These are phyloP conservation scores for Nebria brevicollis DNA, from an alignment of 2,888 invertebrate species.

Conservation along the genomic window DNA sequence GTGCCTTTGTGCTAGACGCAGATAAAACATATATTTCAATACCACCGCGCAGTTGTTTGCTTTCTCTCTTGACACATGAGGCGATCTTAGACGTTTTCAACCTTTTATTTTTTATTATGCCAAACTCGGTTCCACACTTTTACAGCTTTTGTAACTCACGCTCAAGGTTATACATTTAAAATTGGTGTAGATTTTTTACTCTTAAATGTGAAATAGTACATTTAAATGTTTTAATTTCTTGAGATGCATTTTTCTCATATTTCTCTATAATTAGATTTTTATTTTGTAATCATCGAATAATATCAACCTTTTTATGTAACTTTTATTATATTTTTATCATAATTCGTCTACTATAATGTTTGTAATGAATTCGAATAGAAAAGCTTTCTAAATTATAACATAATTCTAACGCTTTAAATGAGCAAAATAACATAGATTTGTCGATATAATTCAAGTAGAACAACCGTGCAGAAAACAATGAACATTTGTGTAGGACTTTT, in stretches of 20 bases:
- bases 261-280: neutral
- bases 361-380: too few relatives aligned
- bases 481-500: neutral
- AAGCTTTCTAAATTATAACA: too few relatives aligned
- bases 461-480: neutral
- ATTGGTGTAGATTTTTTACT: neutral
- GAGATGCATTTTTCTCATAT: neutral
- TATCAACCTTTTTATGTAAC: neutral
- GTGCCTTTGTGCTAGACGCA: conserved; percentile 31
- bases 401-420: too few relatives aligned
- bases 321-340: too few relatives aligned
- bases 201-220: neutral
- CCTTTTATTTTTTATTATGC: conserved; percentile 18
- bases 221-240: neutral
- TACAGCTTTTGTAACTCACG: conserved; percentile 1
- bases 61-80: conserved; percentile 38
- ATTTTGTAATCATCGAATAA: neutral
- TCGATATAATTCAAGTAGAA: too few relatives aligned
- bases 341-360: too few relatives aligned
- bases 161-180: conserved; percentile 8
- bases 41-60: conserved; percentile 19
- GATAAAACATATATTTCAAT: conserved; percentile 34
- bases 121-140: neutral
- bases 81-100: conserved; percentile 20
- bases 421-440: too few relatives aligned